phyloP scores from a whole-genome alignment of 2,888 invertebrate species.

The Rhabditoides inermis region DNA sequence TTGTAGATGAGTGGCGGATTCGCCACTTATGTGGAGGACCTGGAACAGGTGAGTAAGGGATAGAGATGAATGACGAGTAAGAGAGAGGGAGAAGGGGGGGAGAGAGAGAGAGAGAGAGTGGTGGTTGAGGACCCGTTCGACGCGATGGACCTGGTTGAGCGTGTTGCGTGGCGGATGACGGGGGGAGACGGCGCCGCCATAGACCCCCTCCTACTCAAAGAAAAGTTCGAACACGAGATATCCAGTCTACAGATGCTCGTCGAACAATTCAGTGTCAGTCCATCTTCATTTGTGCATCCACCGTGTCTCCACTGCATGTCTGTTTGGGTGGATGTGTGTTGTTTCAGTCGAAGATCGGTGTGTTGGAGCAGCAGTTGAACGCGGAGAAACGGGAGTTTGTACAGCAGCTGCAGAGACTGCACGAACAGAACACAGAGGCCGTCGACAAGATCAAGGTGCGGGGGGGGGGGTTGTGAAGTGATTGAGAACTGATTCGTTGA shows the following conservation, averaged over 20 bases:
- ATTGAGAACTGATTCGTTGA: no score
- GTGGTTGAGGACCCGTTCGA: conserved; percentile 86
- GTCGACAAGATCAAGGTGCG: conserved; percentile 43
- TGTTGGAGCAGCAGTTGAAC: conserved; percentile 41
- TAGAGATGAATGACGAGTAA: no score
- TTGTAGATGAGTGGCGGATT: conserved; percentile 25
- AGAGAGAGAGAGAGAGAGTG: no score
- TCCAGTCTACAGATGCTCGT: conserved; percentile 47
- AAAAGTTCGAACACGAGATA: conserved; percentile 51
- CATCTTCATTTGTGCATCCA: no score
- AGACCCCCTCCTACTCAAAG: conserved; percentile 40
- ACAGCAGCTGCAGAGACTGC: conserved; percentile 37
- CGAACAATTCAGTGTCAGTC: no score
- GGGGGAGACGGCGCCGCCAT: conserved; percentile 58
- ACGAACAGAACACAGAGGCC: conserved; percentile 44
- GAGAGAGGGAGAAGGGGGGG: no score
- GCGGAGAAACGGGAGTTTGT: conserved; percentile 48
- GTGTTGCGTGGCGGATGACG: conserved; percentile 86
- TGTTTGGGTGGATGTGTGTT: no score
- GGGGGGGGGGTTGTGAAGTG: background rate
- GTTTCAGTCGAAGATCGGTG: conserved; percentile 40
- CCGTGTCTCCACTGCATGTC: no score
- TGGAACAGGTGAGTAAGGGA: conserved; percentile 42
- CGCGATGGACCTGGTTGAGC: conserved; percentile 91
- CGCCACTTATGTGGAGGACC: conserved; percentile 48